Evolutionary conservation across 2,888 invertebrate genomes (phyloP).

Genomic region (Nowickia ferox): DNA sequence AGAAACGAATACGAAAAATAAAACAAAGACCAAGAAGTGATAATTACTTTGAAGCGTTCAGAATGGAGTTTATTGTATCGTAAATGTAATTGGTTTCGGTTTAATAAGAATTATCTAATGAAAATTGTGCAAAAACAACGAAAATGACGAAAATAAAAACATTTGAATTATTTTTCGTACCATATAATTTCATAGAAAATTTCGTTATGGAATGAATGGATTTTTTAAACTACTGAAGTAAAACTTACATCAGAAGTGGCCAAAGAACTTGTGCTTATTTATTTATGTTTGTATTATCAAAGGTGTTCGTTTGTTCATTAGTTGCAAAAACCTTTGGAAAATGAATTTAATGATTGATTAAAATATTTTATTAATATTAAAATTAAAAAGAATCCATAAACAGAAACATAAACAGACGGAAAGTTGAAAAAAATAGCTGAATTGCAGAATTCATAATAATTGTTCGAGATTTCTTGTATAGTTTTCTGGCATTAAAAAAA

Average conservation of each 20-base stretch:
- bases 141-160: constrained; percentile 5
- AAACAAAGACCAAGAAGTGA: constrained; percentile 59
- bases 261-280: not conserved
- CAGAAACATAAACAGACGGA: no score
- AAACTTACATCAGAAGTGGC: not conserved
- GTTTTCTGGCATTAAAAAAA: no score
- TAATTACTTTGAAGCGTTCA: constrained; percentile 75
- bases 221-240: constrained; percentile 47
- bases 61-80: constrained; percentile 79
- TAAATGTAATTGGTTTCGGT: constrained; percentile 81
- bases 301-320: not conserved
- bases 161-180: constrained; percentile 5
- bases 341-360: not conserved
- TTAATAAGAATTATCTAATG: constrained; percentile 72
- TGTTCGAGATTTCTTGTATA: no score
- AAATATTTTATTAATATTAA: not conserved
- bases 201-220: constrained; percentile 44
- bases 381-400: not conserved
- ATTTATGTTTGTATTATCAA: not conserved
- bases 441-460: no score
- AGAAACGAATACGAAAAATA: constrained; percentile 16
- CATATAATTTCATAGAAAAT: constrained; percentile 25
- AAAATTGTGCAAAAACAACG: constrained; percentile 30
- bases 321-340: no score
- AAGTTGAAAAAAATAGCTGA: no score